A percentile compares a stretch with the other conserved stretches of the same genome.
These are phyloP conservation scores for Podarcis raffonei DNA, from an alignment of 2,113 vertebrate genomes.

Conservation along the genomic window DNA sequence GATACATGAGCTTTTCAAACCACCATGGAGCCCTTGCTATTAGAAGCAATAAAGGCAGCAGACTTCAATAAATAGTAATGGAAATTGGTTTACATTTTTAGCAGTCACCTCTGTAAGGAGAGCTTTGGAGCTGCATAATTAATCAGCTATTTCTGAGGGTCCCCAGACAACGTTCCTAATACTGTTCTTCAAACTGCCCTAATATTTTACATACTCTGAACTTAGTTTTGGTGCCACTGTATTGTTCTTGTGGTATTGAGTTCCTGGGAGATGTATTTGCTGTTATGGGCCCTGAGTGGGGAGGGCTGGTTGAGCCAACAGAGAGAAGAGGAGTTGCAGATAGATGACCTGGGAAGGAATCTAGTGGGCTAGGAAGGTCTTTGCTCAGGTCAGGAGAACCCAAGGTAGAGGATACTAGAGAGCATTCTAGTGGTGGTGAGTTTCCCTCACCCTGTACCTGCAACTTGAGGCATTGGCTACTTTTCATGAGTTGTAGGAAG, in stretches of 20 bases:
- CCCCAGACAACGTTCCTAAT: conserved; percentile 17
- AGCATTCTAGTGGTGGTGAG: too few relatives aligned
- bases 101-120: conserved; percentile 31
- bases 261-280: conserved; percentile 16
- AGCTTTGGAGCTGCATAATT: conserved; percentile 21
- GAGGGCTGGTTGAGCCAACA: too few relatives aligned
- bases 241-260: conserved; percentile 17
- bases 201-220: background rate
- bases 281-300: too few relatives aligned
- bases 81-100: conserved; percentile 36
- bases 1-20: conserved; percentile 1
- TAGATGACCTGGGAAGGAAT: too few relatives aligned
- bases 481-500: too few relatives aligned
- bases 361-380: too few relatives aligned
- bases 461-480: too few relatives aligned
- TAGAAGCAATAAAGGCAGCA: conserved; percentile 30
- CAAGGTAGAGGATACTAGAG: too few relatives aligned
- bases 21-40: conserved; percentile 8
- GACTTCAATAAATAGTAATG: conserved; percentile 31
- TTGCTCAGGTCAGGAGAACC: too few relatives aligned
- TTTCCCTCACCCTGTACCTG: too few relatives aligned
- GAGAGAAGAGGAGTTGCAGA: too few relatives aligned
- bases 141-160: conserved; percentile 22
- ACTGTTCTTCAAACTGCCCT: background rate
- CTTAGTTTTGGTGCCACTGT: background rate